Percentiles rank a stretch among this genome's conserved stretches.
Conservation (phyloP, 1,140 invertebrate genomes). For the Planococcus citri region DNA sequence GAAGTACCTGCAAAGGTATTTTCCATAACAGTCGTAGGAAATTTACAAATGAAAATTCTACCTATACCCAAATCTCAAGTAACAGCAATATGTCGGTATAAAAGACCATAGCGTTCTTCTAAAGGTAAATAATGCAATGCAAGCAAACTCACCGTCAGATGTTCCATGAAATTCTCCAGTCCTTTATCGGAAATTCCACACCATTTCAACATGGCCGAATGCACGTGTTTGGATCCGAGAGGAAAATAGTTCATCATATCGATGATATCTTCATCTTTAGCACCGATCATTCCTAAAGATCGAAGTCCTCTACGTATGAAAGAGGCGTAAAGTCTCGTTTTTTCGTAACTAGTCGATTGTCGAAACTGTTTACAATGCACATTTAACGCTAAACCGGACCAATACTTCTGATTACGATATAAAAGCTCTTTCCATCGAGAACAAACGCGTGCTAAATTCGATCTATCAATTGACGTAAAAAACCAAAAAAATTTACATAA, state of each 20-base stretch:
- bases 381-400: constrained; percentile 68
- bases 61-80: too few relatives aligned
- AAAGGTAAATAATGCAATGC: too few relatives aligned
- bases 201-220: constrained; percentile 66
- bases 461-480: constrained; percentile 63
- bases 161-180: constrained; percentile 70
- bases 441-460: constrained; percentile 66
- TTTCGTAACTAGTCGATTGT: constrained; percentile 47
- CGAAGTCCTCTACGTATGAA: constrained; percentile 74
- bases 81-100: too few relatives aligned
- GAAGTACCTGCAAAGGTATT: too few relatives aligned
- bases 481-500: constrained; percentile 72
- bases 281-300: constrained; percentile 65
- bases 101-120: too few relatives aligned
- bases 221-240: constrained; percentile 64
- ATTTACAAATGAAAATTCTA: too few relatives aligned
- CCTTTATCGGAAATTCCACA: constrained; percentile 79
- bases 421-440: constrained; percentile 72
- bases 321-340: constrained; percentile 63
- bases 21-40: too few relatives aligned
- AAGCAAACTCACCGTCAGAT: constrained; percentile 52
- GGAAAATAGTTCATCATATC: constrained; percentile 76
- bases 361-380: constrained; percentile 69
- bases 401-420: constrained; percentile 68
- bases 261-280: constrained; percentile 74